Base-by-base conservation (phyloP, 2,888 invertebrate species). In the Melieria picta region DNA sequence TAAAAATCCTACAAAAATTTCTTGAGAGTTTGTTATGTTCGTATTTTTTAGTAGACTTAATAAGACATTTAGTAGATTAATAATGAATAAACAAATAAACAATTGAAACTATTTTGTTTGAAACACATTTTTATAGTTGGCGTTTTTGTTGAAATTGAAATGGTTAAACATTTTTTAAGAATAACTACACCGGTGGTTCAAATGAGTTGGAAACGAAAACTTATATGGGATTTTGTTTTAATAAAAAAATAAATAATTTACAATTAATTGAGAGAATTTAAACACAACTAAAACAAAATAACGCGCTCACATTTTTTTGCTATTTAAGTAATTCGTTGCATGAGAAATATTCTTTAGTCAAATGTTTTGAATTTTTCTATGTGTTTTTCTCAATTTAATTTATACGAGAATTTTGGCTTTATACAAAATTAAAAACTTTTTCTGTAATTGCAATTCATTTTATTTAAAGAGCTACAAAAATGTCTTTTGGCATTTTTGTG, bases 381-480 rank as follows among this genome's bases (percentile, higher is more conserved):
- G 42, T 48, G 10, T 65, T 65, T 65, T 43, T 66, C 30, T 30
- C 13, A n/a, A 7, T 52, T 52, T 69, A 30, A 47, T 63, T 62
- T 62, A 50, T 10, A 43, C 11, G 9, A 45, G 11, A 3, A 46
- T 50, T 61, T 67, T 58, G 16, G 42, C 13, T 58, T 13, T 47
- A 48, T 60, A 67, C 48, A 45, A 60, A 67, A 60, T n/a, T 16
- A 11, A 56, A 67, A 60, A 60, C 43, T 50, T 50, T 50, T 2
- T 50, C 11, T 50, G 9, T 10, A 2, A 50, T 50, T 52, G 52
- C 52, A 52, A 52, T 52, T 52, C 13, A 13, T 52, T 9, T 52
- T 52, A 9, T 52, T 52, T 52, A n/a, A n/a, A 4, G 11, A n/a
- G 5, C 9, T 50, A 50, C 50, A 50, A 10, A 50, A 10, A 50